Percentiles rank a stretch among this genome's conserved stretches.
These are phyloP conservation scores for Tipula unca DNA, from an alignment of 2,888 invertebrate genomes.

Conservation along the genomic window DNA sequence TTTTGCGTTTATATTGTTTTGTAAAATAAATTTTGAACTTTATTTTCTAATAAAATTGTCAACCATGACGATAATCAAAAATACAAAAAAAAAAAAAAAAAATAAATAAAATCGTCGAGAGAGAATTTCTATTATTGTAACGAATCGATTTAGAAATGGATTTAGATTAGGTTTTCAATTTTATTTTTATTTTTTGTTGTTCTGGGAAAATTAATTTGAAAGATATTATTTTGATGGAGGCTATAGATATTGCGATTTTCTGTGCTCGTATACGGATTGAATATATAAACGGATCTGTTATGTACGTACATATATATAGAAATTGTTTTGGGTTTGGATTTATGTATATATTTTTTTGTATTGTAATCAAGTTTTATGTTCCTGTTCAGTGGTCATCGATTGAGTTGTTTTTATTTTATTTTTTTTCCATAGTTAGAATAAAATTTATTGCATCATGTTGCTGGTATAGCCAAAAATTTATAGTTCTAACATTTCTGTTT, in stretches of 20 bases:
- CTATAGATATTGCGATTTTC: neutral
- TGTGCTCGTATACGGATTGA: neutral
- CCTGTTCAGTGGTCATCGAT: neutral
- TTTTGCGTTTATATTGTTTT: neutral
- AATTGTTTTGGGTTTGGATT: neutral
- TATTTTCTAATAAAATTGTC: constrained; percentile 14
- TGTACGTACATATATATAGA: neutral
- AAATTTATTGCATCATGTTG: neutral
- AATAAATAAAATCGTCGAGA: neutral
- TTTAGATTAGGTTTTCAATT: constrained; percentile 14
- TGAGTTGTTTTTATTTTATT: neutral
- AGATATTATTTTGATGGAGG: constrained; percentile 14
- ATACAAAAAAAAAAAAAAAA: neutral
- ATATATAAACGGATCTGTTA: neutral
- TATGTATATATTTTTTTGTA: neutral
- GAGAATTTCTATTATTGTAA: constrained; percentile 14
- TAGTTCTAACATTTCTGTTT: neutral
- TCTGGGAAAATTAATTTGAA: neutral
- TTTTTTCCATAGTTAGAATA: neutral
- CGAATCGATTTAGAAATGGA: constrained; percentile 14
- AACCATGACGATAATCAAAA: constrained; percentile 14
- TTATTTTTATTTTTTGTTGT: neutral
- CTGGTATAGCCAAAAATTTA: neutral
- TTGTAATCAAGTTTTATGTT: constrained; percentile 14
- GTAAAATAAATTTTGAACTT: neutral